These are phyloP conservation scores for Diloba caeruleocephala DNA, from an alignment of 2,888 invertebrate genomes.

Conservation along the genomic window DNA sequence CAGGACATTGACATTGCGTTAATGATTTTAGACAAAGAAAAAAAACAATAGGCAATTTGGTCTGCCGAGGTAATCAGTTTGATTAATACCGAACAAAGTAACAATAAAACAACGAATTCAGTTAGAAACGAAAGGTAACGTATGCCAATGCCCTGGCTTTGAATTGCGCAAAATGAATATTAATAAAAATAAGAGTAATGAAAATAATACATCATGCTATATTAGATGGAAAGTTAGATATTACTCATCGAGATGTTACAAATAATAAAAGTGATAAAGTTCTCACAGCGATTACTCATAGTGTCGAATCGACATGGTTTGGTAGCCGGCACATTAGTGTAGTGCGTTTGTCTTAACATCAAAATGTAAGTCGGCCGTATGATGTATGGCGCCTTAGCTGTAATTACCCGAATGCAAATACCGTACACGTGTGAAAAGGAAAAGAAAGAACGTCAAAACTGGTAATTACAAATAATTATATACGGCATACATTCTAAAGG, in stretches of 20 bases:
- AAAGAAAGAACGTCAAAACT: conserved; percentile 84
- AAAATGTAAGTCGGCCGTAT: conserved; percentile 81
- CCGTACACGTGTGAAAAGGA: conserved; percentile 87
- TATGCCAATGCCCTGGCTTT: conserved; percentile 98
- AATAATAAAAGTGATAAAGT: conserved; percentile 82
- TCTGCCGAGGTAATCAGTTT: conserved; percentile 86
- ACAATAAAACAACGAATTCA: conserved; percentile 87
- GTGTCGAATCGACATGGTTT: conserved; percentile 80
- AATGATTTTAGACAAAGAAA: conserved; percentile 81
- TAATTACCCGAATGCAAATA: conserved; percentile 88
- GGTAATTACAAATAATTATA: conserved; percentile 87
- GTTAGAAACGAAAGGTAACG: conserved; percentile 87
- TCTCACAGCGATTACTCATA: conserved; percentile 83
- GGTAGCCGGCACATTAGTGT: conserved; percentile 76
- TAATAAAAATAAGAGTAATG: conserved; percentile 83
- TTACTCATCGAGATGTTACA: conserved; percentile 81
- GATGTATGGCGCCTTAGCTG: conserved; percentile 82
- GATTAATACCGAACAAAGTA: conserved; percentile 87
- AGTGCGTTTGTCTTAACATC: conserved; percentile 82
- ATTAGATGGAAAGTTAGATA: conserved; percentile 86
- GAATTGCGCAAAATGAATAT: conserved; percentile 88
- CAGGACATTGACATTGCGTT: conserved; percentile 92
- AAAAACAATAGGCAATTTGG: conserved; percentile 88
- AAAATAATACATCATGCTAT: conserved; percentile 88
- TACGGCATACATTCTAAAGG: conserved; percentile 83